Percentiles rank a stretch among this genome's conserved stretches.
These are phyloP conservation scores for Poeciliopsis occidentalis DNA, from an alignment of 2,113 vertebrate genomes.

Conservation along the genomic window DNA sequence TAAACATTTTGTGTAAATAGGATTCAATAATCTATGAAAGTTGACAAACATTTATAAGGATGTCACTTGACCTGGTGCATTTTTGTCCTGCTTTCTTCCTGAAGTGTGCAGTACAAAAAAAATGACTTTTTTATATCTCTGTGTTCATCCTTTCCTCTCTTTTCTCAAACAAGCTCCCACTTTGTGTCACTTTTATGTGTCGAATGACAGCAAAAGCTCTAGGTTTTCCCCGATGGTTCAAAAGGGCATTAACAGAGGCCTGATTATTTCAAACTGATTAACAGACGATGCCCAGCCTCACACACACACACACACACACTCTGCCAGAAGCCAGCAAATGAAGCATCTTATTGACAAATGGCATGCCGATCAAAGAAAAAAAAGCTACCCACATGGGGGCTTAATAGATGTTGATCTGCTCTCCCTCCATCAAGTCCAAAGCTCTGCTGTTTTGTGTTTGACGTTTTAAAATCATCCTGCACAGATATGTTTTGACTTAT, in stretches of 20 bases:
- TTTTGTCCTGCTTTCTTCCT: neutral
- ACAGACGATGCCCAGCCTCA: neutral
- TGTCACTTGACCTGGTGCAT: neutral
- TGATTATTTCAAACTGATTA: constrained; percentile 37
- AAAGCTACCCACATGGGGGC: neutral
- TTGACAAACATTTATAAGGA: neutral
- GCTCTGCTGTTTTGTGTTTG: constrained; percentile 7
- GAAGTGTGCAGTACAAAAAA: no score
- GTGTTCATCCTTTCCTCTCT: neutral
- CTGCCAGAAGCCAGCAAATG: constrained; percentile 14
- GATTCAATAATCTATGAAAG: neutral
- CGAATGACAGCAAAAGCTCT: constrained; percentile 19
- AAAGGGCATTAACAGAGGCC: constrained; percentile 6
- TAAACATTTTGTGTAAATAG: neutral
- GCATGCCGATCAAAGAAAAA: constrained; percentile 15
- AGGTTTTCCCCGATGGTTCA: constrained; percentile 12
- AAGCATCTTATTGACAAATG: constrained; percentile 38
- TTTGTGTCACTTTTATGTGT: neutral
- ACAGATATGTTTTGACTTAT: constrained; percentile 1
- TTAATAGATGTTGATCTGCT: constrained; percentile 12
- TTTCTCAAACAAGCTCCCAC: constrained; percentile 14
- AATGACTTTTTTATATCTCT: neutral
- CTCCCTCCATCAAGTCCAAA: neutral
- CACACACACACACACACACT: neutral
- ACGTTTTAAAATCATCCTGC: constrained; percentile 22